Base-by-base conservation (phyloP, 2,113 vertebrate genomes). In the Rhizomys pruinosus region DNA sequence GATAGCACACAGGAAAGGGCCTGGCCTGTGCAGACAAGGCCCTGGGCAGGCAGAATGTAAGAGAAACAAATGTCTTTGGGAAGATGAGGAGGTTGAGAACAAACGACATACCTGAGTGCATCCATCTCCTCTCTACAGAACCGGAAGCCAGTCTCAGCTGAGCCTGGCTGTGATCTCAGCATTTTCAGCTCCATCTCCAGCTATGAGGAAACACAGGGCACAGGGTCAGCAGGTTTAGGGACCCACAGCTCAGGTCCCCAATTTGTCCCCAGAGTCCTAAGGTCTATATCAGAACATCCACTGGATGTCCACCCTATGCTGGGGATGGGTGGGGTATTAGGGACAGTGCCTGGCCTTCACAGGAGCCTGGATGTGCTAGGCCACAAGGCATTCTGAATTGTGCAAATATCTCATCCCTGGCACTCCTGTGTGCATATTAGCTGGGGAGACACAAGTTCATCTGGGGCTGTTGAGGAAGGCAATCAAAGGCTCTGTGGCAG, bases 121-220 rank as follows among this genome's bases (percentile, higher is more conserved):
- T 97, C 97, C 37, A 97, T 81, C 80, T 98, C 98, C 94, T 98
- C 98, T 90, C 73, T 97, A 91, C 97, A 97, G 84, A 98, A 66
- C 25, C 90, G 37, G 15, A 85, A 92, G 84, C 97, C 98, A 44
- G 96, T 97, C 69, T 98, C 98, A 0, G 93, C 66, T 0, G 97
- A 92, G 73, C 94, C 61, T 3, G 96, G 84, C 93, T 98, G 98
- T 1, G 98, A 94, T 94, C 97, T 98, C 77, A 99, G 95, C 84
- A 98, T 90, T 86, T 98, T 98, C 91, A 98, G 94, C 94, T 98
- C 98, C 95, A 98, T 96, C 95, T 98, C 98, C 97, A 98, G 85
- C 98, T 98, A 92, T 22, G 25, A 95, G 90, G 84, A 92, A 69
- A 97, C 92, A 96, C 4, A 92, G 59, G 73, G 17, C 86, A 13